phyloP scores from a whole-genome alignment of 2,888 invertebrate genomes.

The Phlogophora meticulosa region DNA sequence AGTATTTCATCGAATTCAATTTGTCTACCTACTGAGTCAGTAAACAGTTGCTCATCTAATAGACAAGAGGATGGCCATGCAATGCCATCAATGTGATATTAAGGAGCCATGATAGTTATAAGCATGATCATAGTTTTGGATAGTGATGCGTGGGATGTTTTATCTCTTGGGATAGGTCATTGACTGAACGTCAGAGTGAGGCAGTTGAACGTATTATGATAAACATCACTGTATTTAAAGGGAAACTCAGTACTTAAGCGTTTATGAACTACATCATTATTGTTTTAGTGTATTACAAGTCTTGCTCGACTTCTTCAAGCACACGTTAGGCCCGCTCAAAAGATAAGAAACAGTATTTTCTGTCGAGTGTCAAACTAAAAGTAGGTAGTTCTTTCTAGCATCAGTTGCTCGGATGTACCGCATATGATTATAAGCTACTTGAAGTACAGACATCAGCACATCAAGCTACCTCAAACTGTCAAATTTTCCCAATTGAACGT shows the following conservation, averaged over 20 bases:
- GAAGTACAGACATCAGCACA: constrained; percentile 41
- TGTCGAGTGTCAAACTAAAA: too few relatives aligned
- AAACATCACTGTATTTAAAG: constrained; percentile 37
- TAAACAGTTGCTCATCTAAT: constrained; percentile 28
- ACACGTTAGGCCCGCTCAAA: too few relatives aligned
- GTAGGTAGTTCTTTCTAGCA: too few relatives aligned
- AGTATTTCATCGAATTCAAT: constrained; percentile 50
- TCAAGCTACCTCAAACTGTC: too few relatives aligned
- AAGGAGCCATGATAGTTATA: constrained; percentile 32
- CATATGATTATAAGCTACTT: too few relatives aligned
- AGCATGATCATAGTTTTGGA: constrained; percentile 61
- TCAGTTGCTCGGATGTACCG: too few relatives aligned
- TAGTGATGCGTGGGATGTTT: constrained; percentile 71
- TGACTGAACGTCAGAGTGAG: constrained; percentile 65
- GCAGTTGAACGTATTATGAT: constrained; percentile 42
- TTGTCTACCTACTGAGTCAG: constrained; percentile 17
- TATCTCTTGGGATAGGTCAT: constrained; percentile 76
- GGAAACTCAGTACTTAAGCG: constrained; percentile 8
- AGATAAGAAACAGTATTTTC: too few relatives aligned
- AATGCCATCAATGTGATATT: constrained; percentile 23
- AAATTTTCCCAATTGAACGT: too few relatives aligned
- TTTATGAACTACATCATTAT: background rate
- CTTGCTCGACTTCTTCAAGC: too few relatives aligned
- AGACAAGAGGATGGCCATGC: constrained; percentile 26
- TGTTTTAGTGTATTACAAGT: background rate